Conservation (phyloP, 2,797 vertebrate species). For the Acipenser oxyrinchus region DNA sequence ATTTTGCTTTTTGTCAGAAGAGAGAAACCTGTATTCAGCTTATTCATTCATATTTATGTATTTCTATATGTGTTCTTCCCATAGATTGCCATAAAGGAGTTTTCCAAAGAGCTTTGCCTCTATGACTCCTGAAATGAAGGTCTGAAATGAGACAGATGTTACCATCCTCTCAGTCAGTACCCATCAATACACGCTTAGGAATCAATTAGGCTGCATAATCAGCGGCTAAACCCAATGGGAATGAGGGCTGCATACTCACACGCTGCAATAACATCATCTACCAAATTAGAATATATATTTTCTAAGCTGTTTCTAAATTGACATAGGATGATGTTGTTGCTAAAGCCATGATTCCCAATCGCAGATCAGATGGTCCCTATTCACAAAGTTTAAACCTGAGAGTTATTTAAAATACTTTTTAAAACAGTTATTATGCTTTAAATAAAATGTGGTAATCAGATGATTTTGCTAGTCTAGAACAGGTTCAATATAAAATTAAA, state of each 20-base stretch:
- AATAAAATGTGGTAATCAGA: too few species aligned
- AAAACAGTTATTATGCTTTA: too few species aligned
- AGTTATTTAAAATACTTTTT: too few species aligned
- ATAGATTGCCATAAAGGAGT: not conserved
- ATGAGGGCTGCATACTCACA: conserved; percentile 25
- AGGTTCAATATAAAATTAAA: too few species aligned
- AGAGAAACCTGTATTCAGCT: not conserved
- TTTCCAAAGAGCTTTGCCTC: not conserved
- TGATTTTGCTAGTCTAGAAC: too few species aligned
- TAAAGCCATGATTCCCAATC: too few species aligned
- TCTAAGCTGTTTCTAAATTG: too few species aligned
- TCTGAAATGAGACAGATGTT: conserved; percentile 60
- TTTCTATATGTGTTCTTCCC: not conserved
- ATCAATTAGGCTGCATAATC: conserved; percentile 49
- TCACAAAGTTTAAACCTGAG: too few species aligned
- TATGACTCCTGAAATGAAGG: conserved; percentile 14
- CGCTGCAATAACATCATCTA: not conserved
- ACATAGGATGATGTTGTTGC: too few species aligned
- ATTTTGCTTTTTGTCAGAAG: not conserved
- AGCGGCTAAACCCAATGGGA: conserved; percentile 50
- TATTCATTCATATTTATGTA: conserved; percentile 9
- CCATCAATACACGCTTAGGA: conserved; percentile 48
- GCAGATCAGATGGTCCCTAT: too few species aligned
- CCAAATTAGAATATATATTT: not conserved
- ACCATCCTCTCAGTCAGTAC: conserved; percentile 47